These are phyloP conservation scores for Lordiphosa stackelbergi DNA, from an alignment of 1,140 invertebrate genomes.

Conservation along the genomic window DNA sequence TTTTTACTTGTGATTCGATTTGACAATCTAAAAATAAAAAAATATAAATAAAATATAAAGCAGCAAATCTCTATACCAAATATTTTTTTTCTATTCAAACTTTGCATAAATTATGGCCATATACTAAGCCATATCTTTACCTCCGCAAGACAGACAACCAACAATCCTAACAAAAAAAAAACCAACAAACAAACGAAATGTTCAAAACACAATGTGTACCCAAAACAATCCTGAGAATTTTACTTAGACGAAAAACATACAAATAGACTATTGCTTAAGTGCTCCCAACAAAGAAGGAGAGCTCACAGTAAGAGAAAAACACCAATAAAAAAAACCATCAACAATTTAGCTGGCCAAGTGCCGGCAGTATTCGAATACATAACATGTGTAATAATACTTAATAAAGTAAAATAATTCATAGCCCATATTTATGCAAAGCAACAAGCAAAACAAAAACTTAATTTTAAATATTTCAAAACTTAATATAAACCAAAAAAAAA, in stretches of 20 bases:
- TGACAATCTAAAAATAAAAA: slow-evolving; percentile 68
- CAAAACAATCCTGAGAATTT: slow-evolving; percentile 50
- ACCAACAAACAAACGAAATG: slow-evolving; percentile 44
- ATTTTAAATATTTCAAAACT: slow-evolving; percentile 43
- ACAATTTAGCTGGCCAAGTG: neutral
- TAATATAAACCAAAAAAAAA: slow-evolving; percentile 37
- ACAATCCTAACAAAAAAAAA: neutral
- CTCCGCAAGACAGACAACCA: slow-evolving; percentile 19
- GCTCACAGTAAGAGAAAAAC: slow-evolving; percentile 67
- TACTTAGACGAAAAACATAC: slow-evolving; percentile 21
- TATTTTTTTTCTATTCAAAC: slow-evolving; percentile 19
- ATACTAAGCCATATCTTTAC: slow-evolving; percentile 42
- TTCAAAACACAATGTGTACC: slow-evolving; percentile 57
- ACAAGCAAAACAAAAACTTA: slow-evolving; percentile 30
- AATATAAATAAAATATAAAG: neutral
- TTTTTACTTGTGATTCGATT: slow-evolving; percentile 76
- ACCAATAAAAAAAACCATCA: slow-evolving; percentile 27
- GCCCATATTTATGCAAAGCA: slow-evolving; percentile 59
- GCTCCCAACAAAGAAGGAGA: slow-evolving; percentile 8
- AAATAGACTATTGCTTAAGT: too few relatives aligned
- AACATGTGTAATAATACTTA: slow-evolving; percentile 19
- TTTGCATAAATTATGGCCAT: slow-evolving; percentile 61
- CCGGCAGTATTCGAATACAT: neutral
- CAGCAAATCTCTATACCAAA: slow-evolving; percentile 16
- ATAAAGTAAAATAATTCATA: slow-evolving; percentile 10